Conservation (phyloP, 2,797 vertebrate genomes). For the Notolabrus celidotus region DNA sequence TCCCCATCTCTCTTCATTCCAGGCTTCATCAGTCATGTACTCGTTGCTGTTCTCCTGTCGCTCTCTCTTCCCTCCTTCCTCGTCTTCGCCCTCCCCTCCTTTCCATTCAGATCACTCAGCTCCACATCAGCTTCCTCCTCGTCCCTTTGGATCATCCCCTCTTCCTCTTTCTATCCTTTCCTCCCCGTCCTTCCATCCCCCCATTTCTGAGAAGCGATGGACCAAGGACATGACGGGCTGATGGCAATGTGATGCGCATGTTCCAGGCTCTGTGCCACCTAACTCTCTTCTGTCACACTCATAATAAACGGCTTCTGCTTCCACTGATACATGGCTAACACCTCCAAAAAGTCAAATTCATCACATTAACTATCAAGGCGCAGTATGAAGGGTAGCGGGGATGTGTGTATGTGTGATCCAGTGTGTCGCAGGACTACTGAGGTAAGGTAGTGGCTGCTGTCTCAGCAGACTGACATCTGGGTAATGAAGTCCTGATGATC, state of each 20-base stretch:
- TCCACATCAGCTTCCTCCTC: conserved; percentile 48
- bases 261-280: conserved; percentile 49
- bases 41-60: conserved; percentile 42
- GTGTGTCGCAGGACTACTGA: conserved; percentile 33
- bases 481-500: conserved; percentile 69
- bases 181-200: conserved; percentile 17
- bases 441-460: conserved; percentile 37
- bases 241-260: conserved; percentile 53
- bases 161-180: conserved; percentile 26
- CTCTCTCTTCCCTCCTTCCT: conserved; percentile 2
- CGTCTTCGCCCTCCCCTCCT: conserved; percentile 31
- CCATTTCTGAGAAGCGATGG: conserved; percentile 37
- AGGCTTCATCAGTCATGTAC: conserved; percentile 69
- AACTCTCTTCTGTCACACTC: conserved; percentile 54
- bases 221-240: conserved; percentile 57
- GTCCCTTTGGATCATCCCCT: conserved; percentile 18
- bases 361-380: conserved; percentile 49
- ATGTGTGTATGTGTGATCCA: conserved; percentile 22
- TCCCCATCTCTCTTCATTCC: conserved; percentile 50
- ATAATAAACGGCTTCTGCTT: conserved; percentile 53
- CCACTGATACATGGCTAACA: conserved; percentile 60
- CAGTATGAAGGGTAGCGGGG: neutral
- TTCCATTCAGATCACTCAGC: conserved; percentile 72
- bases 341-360: conserved; percentile 55
- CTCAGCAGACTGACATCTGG: conserved; percentile 63